A percentile compares a stretch with the other conserved stretches of the same genome.
phyloP scores from a whole-genome alignment of 2,797 vertebrate species.

The Antrozous pallidus region DNA sequence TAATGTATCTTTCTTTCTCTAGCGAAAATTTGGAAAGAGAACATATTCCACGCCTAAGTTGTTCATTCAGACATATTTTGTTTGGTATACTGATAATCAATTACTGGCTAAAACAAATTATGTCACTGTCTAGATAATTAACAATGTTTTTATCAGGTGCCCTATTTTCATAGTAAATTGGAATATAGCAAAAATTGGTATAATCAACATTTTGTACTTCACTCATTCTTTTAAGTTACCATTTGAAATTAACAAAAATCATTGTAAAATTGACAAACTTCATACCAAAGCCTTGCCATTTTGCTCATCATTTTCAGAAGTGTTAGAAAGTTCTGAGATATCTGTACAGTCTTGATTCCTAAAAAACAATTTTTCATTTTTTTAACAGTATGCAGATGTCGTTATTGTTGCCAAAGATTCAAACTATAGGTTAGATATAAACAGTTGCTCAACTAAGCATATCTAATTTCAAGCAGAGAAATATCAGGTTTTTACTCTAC shows the following conservation, averaged over 20 bases:
- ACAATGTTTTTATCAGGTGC: neutral
- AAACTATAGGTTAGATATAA: neutral
- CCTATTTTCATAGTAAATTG: neutral
- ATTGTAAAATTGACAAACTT: slow-evolving; percentile 42
- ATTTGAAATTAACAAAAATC: slow-evolving; percentile 1
- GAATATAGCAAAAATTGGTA: neutral
- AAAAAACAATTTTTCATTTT: slow-evolving; percentile 69
- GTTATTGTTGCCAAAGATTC: neutral
- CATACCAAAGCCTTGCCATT: slow-evolving; percentile 88
- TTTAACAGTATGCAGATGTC: slow-evolving; percentile 35
- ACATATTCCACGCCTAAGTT: neutral
- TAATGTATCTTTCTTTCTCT: neutral
- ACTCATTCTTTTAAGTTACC: neutral
- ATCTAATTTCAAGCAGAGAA: slow-evolving; percentile 7
- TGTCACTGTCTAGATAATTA: neutral
- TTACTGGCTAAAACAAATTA: neutral
- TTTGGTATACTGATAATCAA: neutral
- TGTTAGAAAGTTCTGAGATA: slow-evolving; percentile 92
- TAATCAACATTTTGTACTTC: neutral
- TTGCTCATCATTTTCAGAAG: slow-evolving; percentile 90
- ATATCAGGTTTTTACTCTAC: neutral
- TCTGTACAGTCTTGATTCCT: slow-evolving; percentile 92
- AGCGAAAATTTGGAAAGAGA: neutral
- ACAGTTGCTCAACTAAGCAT: neutral
- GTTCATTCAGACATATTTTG: neutral